Base-by-base conservation (phyloP, 1,140 invertebrate species). In the Penaeus vannamei region DNA sequence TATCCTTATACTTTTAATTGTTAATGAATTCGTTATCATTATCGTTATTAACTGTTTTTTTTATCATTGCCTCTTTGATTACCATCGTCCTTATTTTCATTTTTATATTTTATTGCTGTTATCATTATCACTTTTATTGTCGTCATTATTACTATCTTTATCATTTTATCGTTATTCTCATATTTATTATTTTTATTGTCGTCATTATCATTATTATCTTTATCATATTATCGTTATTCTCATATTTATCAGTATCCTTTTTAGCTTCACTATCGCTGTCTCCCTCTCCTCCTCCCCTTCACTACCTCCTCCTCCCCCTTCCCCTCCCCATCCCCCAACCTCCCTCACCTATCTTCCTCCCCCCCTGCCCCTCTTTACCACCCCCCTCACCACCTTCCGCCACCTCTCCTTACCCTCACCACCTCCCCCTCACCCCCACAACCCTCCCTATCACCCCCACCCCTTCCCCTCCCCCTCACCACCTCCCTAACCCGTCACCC, bases 361-460 rank as follows among this genome's bases (percentile, higher is more conserved):
- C 2, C 76, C 76, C 36, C 32, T 36, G 2, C 76, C n/a, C 76
- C n/a, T n/a, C n/a, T 14, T 0, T 12, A n/a, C 64, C 12, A 7
- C 26, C 3, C 0, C 26, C 26, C 77, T n/a, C 94, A 98, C 97
- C 96, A 95, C n/a, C n/a, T n/a, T n/a, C n/a, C n/a, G n/a, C 36
- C 5, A 5, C 1, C 5, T 5, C 36, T 2, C 32, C 3, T n/a
- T 29, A 29, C 32, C 20, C 5, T 17, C 72, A n/a, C 3, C n/a
- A 17, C 23, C 29, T 77, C 19, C 36, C 36, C 19, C 32, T 12
- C 2, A 1, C 1, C 36, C 36, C 1, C 5, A 1, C 5, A 1
- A n/a, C 36, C 36, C 36, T 36, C 36, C 5, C 36, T 5, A 1
- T 36, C 36, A 2, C 14, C 10, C 5, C 8, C 66, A n/a, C 76